These are phyloP conservation scores for Anser brachyrhynchus DNA, from an alignment of 2,113 vertebrate species.

Conservation along the genomic window DNA sequence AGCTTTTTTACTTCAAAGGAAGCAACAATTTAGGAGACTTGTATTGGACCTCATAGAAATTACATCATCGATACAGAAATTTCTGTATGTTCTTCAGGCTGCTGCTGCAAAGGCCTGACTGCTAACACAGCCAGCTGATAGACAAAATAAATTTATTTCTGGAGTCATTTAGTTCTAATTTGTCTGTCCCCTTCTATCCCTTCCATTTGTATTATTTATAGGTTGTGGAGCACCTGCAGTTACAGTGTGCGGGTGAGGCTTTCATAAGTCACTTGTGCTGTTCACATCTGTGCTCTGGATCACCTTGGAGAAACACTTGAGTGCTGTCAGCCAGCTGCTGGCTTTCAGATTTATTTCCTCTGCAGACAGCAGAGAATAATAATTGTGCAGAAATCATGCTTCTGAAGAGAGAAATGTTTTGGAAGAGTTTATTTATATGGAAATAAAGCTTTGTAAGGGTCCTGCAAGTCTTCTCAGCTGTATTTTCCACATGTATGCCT, in stretches of 20 bases:
- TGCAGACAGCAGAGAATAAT: background rate
- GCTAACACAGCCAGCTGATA: background rate
- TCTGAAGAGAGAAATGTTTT: background rate
- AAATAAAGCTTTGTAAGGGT: background rate
- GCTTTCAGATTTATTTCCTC: background rate
- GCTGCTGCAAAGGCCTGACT: background rate
- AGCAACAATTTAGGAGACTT: background rate
- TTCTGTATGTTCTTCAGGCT: background rate
- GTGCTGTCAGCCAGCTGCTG: background rate
- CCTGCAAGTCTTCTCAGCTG: background rate
- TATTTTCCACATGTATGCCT: accelerated
- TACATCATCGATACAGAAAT: background rate
- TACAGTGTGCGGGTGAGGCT: background rate
- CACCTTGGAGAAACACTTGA: background rate
- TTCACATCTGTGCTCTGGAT: background rate
- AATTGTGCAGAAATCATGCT: background rate
- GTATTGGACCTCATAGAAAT: background rate
- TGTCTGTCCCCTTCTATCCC: background rate
- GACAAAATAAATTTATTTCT: background rate
- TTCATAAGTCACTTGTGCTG: background rate
- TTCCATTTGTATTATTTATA: background rate
- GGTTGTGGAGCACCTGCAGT: background rate
- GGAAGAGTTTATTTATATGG: background rate
- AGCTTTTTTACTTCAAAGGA: background rate
- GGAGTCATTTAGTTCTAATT: background rate